phyloP scores from a whole-genome alignment of 2,888 invertebrate genomes.

The Creontiades dilutus region DNA sequence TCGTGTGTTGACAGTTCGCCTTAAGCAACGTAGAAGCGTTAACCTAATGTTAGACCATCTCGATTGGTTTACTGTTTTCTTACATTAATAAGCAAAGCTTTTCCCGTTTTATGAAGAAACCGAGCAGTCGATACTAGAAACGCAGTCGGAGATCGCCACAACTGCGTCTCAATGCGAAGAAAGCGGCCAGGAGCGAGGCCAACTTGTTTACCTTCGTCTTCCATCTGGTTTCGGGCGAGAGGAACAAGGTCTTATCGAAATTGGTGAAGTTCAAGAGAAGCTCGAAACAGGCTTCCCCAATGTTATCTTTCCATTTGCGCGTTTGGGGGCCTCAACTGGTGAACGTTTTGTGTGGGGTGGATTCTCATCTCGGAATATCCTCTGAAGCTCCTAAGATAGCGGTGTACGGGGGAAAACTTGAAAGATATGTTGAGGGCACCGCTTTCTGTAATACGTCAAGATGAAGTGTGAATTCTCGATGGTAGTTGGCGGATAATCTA shows the following conservation, averaged over 20 bases:
- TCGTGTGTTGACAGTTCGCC: no score
- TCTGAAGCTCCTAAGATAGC: background rate
- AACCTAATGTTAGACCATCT: no score
- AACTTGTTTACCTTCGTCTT: slow-evolving; percentile 32
- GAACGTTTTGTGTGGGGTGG: background rate
- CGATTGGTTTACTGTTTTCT: no score
- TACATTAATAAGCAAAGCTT: no score
- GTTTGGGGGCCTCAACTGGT: background rate
- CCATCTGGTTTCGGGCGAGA: slow-evolving; percentile 1
- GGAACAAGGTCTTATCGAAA: slow-evolving; percentile 24
- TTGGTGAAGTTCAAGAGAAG: slow-evolving; percentile 13
- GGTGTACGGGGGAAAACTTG: no score
- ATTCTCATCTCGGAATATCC: background rate
- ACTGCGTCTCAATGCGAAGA: slow-evolving; percentile 17
- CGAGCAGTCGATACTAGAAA: no score
- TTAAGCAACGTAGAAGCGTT: no score
- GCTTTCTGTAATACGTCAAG: no score
- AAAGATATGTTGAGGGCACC: no score
- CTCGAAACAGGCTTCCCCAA: slow-evolving; percentile 21
- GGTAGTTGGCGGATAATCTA: no score
- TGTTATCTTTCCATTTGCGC: slow-evolving; percentile 28
- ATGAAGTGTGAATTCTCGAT: no score
- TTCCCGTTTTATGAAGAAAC: no score
- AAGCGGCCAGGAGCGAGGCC: background rate
- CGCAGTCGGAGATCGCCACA: background rate